Conservation (phyloP, 2,113 vertebrate species). For the Dasypus novemcinctus region DNA sequence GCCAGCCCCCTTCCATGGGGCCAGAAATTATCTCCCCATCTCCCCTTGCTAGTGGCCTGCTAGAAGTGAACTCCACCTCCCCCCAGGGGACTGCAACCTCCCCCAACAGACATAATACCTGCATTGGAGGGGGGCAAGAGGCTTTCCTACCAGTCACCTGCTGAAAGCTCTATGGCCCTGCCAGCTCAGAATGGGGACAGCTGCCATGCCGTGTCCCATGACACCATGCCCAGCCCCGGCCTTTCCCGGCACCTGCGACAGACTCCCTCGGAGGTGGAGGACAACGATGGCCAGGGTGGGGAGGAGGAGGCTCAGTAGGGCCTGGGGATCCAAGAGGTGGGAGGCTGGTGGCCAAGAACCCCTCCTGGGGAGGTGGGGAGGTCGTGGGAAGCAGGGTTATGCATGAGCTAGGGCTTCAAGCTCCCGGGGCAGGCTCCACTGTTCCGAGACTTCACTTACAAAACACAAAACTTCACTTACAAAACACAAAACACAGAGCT, state of each 20-base stretch:
- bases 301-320: background rate
- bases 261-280: background rate
- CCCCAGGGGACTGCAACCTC: background rate
- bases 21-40: too few relatives aligned
- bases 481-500: background rate
- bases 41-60: too few relatives aligned
- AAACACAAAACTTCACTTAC: background rate
- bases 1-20: background rate
- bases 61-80: background rate
- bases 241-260: too few relatives aligned
- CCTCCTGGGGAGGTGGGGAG: too few relatives aligned
- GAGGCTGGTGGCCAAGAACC: background rate
- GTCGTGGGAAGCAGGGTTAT: too few relatives aligned
- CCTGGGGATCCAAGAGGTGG: background rate
- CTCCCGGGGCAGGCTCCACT: rapidly evolving
- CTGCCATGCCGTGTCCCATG: background rate
- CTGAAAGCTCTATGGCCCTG: background rate
- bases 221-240: background rate
- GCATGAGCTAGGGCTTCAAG: too few relatives aligned
- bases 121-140: too few relatives aligned
- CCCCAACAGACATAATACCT: background rate
- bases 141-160: background rate
- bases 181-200: background rate
- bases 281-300: too few relatives aligned
- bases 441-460: background rate